Conservation (phyloP, 2,797 vertebrate genomes). For the Molossus alvarezi region DNA sequence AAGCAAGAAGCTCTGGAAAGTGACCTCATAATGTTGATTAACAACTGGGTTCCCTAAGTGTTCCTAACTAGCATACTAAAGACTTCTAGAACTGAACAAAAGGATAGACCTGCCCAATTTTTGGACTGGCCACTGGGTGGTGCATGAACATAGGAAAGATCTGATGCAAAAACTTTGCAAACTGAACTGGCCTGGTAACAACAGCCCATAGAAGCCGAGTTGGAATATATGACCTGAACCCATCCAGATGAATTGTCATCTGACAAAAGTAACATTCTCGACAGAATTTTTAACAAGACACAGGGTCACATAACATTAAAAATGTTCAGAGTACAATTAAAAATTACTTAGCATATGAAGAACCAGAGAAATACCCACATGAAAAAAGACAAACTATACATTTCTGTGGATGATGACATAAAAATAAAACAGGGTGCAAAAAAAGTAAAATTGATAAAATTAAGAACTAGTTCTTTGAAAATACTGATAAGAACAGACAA, state of each 20-base stretch:
- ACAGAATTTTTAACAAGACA: conserved; percentile 10
- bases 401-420: conserved; percentile 45
- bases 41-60: background rate
- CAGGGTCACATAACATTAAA: background rate
- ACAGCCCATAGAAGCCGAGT: background rate
- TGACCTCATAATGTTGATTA: background rate
- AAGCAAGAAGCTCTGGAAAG: background rate
- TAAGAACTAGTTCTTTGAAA: conserved; percentile 59
- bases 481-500: conserved; percentile 40
- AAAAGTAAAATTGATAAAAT: conserved; percentile 57
- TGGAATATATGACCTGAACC: background rate
- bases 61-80: background rate
- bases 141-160: background rate
- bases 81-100: background rate
- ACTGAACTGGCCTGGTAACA: background rate
- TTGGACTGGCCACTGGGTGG: background rate
- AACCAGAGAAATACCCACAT: background rate
- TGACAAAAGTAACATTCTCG: conserved; percentile 18
- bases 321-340: conserved; percentile 32
- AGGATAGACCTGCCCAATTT: background rate
- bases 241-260: background rate
- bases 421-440: conserved; percentile 34
- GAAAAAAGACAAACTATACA: conserved; percentile 26
- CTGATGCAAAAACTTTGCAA: conserved; percentile 8
- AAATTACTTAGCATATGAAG: conserved; percentile 9